Evolutionary conservation across 2,888 invertebrate genomes (phyloP).

Genomic region (Phanerotoma sp.): DNA sequence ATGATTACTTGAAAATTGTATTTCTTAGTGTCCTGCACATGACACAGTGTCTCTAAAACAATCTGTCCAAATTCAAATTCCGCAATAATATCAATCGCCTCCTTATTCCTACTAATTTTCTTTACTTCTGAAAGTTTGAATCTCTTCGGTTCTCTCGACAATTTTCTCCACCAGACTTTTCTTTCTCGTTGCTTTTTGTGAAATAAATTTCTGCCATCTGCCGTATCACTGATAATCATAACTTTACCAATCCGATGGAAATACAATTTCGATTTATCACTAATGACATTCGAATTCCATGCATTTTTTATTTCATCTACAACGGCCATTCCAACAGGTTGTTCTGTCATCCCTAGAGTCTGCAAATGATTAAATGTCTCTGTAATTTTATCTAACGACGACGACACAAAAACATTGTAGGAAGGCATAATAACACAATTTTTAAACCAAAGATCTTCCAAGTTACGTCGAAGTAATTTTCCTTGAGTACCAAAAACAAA

Average conservation of each 20-base stretch:
- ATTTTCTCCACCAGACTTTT: conserved; percentile 84
- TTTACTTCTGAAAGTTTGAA: conserved; percentile 66
- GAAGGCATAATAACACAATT: conserved; percentile 59
- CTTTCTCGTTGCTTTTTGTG: conserved; percentile 75
- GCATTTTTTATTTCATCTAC: conserved; percentile 38
- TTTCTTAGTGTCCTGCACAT: conserved; percentile 40
- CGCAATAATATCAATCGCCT: conserved; percentile 66
- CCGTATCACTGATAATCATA: conserved; percentile 41
- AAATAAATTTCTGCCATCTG: conserved; percentile 65
- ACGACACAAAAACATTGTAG: conserved; percentile 57
- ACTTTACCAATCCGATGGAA: conserved; percentile 43
- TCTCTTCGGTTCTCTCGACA: conserved; percentile 65
- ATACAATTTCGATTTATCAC: conserved; percentile 18
- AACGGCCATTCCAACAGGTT: conserved; percentile 47
- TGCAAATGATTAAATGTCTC: conserved; percentile 34
- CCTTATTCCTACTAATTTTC: conserved; percentile 49
- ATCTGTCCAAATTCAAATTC: conserved; percentile 66
- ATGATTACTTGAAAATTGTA: conserved; percentile 36
- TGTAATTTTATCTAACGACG: conserved; percentile 34
- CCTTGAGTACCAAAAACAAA: conserved; percentile 59
- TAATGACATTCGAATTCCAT: conserved; percentile 40
- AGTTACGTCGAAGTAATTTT: conserved; percentile 59
- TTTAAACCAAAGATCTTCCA: conserved; percentile 62
- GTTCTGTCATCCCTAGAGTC: conserved; percentile 27
- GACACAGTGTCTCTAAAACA: conserved; percentile 66